Evolutionary conservation across 2,797 vertebrate species (phyloP).

Genomic region (Philypnodon macrostomus): DNA sequence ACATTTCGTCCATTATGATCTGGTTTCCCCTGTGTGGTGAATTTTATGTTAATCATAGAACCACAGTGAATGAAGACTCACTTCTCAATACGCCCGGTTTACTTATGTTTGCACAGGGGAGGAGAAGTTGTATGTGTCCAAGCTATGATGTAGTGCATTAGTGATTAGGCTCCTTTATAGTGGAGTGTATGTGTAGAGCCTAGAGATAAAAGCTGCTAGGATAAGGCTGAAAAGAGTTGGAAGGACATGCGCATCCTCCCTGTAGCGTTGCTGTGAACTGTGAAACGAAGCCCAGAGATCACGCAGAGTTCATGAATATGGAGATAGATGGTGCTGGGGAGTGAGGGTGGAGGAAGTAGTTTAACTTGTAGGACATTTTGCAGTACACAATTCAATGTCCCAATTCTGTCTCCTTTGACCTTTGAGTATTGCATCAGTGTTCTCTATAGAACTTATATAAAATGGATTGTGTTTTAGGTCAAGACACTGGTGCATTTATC

Average conservation of each 20-base stretch:
- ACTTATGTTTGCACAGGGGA: conserved; percentile 34
- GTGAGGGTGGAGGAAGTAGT: conserved; percentile 1
- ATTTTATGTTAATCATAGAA: conserved; percentile 35
- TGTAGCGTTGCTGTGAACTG: conserved; percentile 33
- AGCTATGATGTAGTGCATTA: conserved; percentile 36
- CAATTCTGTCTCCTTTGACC: conserved; percentile 3
- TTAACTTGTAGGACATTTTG: conserved; percentile 7
- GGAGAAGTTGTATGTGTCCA: conserved; percentile 27
- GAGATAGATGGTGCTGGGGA: conserved; percentile 13
- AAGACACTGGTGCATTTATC: background rate
- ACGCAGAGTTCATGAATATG: conserved; percentile 53
- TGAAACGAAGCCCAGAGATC: conserved; percentile 37
- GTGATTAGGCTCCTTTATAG: conserved; percentile 61
- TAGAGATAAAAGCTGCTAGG: conserved; percentile 65
- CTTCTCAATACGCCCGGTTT: conserved; percentile 10
- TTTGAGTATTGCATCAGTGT: background rate
- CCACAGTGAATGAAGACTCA: conserved; percentile 12
- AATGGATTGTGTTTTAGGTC: background rate
- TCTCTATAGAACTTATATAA: background rate
- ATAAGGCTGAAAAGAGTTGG: conserved; percentile 39
- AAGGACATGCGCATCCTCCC: conserved; percentile 41
- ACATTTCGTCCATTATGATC: too few relatives aligned
- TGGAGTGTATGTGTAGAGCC: conserved; percentile 52
- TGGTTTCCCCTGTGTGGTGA: too few relatives aligned
- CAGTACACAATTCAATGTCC: background rate